Evolutionary conservation across 2,113 vertebrate genomes (phyloP).

Genomic region (Columba livia): DNA sequence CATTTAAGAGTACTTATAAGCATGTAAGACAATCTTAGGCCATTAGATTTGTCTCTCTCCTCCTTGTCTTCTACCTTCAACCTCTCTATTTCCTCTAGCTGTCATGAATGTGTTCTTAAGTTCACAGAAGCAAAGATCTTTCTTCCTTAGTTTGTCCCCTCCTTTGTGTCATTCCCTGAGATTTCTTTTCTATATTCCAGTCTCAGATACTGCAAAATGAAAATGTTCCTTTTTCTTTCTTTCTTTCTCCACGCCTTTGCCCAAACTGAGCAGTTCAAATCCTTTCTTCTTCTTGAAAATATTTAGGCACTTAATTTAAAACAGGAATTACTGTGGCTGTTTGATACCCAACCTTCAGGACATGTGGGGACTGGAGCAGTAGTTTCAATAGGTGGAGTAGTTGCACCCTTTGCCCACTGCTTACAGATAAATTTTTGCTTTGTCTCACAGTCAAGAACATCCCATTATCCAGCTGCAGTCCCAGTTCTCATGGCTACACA

Average conservation of each 20-base stretch:
- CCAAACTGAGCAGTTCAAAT: not conserved
- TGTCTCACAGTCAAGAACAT: slow-evolving; percentile 82
- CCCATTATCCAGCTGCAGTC: slow-evolving; percentile 87
- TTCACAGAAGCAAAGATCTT: not conserved
- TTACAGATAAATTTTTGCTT: slow-evolving; percentile 93
- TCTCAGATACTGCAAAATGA: too few relatives aligned
- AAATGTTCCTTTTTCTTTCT: too few relatives aligned
- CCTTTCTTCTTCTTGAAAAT: not conserved
- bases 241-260: too few relatives aligned
- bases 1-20: not conserved
- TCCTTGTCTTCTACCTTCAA: not conserved
- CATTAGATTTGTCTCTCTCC: not conserved
- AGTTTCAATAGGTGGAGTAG: slow-evolving; percentile 73
- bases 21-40: not conserved
- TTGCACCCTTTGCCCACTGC: slow-evolving; percentile 78
- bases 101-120: not conserved
- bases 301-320: slow-evolving; percentile 78
- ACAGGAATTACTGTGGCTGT: slow-evolving; percentile 63
- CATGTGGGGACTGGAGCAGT: slow-evolving; percentile 77
- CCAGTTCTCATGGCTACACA: slow-evolving; percentile 91
- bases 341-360: slow-evolving; percentile 75
- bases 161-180: too few relatives aligned
- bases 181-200: too few relatives aligned
- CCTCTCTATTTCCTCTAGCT: not conserved
- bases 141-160: too few relatives aligned